Evolutionary conservation across 2,113 vertebrate genomes (phyloP).

Genomic region (Pterocles burchelli): DNA sequence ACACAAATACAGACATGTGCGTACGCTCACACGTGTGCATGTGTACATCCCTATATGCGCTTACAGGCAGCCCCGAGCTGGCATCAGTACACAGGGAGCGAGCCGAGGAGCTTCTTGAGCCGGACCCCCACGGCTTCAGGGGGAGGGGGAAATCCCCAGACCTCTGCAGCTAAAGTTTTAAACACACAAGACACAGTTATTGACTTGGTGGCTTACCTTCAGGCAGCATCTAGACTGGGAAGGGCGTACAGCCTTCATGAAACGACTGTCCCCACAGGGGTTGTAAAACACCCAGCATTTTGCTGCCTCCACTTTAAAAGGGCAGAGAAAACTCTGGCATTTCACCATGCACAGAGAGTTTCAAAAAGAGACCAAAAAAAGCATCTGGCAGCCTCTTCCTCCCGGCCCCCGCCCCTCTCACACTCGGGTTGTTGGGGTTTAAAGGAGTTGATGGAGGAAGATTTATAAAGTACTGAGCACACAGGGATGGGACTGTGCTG

Average conservation of each 20-base stretch:
- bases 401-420: neutral
- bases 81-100: accelerated
- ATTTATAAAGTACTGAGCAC: slow-evolving; percentile 15
- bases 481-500: neutral
- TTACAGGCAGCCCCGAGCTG: accelerated
- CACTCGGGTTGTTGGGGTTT: slow-evolving; percentile 25
- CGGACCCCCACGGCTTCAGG: neutral
- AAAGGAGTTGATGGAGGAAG: slow-evolving; percentile 67
- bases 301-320: neutral
- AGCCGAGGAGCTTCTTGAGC: neutral
- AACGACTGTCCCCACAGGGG: neutral
- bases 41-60: accelerated
- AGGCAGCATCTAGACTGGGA: neutral
- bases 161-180: neutral
- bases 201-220: slow-evolving; percentile 52
- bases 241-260: neutral
- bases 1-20: neutral
- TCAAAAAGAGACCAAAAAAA: slow-evolving; percentile 72
- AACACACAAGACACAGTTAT: neutral
- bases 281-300: neutral
- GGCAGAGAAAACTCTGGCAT: slow-evolving; percentile 38
- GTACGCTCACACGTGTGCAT: accelerated
- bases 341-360: slow-evolving; percentile 73
- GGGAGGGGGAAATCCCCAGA: neutral
- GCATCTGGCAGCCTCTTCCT: slow-evolving; percentile 69